These are phyloP conservation scores for Brachylomia viminalis DNA, from an alignment of 2,888 invertebrate genomes.

Conservation along the genomic window DNA sequence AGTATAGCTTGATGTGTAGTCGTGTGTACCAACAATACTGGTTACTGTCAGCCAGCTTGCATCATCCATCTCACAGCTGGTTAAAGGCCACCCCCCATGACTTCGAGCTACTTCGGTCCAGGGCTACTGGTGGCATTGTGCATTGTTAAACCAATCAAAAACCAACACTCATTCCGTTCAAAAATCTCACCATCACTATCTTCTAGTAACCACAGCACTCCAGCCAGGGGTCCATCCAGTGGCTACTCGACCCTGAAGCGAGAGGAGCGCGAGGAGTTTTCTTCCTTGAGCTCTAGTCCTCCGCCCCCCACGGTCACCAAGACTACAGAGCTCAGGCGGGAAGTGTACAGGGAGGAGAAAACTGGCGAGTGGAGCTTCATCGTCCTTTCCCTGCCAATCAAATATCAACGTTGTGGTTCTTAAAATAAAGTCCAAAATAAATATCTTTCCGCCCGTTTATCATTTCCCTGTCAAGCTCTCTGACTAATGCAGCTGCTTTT, in stretches of 20 bases:
- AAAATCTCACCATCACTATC: neutral
- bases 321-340: constrained; percentile 77
- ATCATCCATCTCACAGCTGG: too few relatives aligned
- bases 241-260: constrained; percentile 87
- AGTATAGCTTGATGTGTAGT: too few relatives aligned
- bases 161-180: neutral
- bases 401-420: fast-evolving
- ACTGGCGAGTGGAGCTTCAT: constrained; percentile 71
- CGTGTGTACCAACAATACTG: too few relatives aligned
- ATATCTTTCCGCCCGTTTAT: too few relatives aligned
- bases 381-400: neutral
- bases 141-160: too few relatives aligned
- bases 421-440: neutral
- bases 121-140: too few relatives aligned
- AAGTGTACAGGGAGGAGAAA: constrained; percentile 82
- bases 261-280: constrained; percentile 83
- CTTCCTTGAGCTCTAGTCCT: constrained; percentile 82
- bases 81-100: too few relatives aligned
- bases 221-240: constrained; percentile 85
- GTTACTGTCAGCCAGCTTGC: too few relatives aligned
- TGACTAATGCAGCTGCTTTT: too few relatives aligned
- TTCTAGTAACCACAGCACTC: constrained; percentile 71
- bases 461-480: neutral
- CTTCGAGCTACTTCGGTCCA: too few relatives aligned
- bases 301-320: constrained; percentile 72